A percentile compares a stretch with the other conserved stretches of the same genome.
phyloP scores from a whole-genome alignment of 2,797 vertebrate genomes.

The Delichon dasypus region DNA sequence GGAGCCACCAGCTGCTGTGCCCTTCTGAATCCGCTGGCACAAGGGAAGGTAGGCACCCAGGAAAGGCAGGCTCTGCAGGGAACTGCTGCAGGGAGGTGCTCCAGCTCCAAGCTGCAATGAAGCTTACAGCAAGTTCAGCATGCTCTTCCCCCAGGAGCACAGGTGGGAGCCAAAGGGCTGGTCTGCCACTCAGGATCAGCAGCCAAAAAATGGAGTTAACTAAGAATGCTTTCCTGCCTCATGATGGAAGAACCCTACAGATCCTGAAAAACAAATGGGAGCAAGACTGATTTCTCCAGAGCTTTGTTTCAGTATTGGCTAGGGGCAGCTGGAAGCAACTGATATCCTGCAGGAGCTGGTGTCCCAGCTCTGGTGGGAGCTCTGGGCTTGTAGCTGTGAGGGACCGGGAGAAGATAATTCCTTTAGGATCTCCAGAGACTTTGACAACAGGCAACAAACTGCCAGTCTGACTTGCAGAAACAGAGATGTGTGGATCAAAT shows the following conservation, averaged over 20 bases:
- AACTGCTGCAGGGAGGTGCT: neutral
- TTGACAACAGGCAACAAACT: conserved; percentile 1
- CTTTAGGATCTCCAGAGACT: conserved; percentile 5
- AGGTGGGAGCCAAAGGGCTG: neutral
- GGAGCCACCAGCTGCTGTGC: neutral
- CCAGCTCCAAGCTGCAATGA: neutral
- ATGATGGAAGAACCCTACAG: neutral
- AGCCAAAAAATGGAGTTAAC: neutral
- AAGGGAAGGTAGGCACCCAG: fast-evolving
- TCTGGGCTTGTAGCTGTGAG: neutral
- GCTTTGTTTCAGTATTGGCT: neutral
- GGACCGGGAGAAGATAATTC: neutral
- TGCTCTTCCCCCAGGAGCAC: neutral
- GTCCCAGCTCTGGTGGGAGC: conserved; percentile 6
- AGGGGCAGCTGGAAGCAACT: neutral
- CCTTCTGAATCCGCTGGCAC: neutral
- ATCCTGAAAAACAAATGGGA: neutral
- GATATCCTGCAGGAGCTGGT: neutral
- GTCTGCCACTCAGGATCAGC: neutral
- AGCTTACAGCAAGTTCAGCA: neutral
- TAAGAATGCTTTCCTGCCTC: neutral
- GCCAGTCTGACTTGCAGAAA: neutral
- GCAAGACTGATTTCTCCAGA: neutral
- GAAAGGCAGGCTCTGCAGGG: neutral
- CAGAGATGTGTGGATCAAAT: neutral